Conservation (phyloP, 2,797 vertebrate genomes). For the Calcarius lapponicus region DNA sequence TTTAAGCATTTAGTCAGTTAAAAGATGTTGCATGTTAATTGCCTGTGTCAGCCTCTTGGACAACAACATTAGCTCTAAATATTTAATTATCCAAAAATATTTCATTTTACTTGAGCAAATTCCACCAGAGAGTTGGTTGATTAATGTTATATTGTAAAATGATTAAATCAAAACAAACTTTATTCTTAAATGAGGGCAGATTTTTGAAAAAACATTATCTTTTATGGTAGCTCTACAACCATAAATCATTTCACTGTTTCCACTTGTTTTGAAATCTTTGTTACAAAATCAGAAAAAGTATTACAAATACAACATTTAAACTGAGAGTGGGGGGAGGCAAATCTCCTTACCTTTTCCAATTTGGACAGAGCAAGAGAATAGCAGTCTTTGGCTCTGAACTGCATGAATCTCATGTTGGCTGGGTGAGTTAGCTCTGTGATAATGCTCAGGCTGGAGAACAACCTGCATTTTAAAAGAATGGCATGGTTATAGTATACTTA, state of each 20-base stretch:
- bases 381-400: slow-evolving; percentile 98
- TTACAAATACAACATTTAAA: neutral
- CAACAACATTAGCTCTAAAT: neutral
- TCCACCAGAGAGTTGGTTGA: neutral
- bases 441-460: slow-evolving; percentile 97
- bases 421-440: slow-evolving; percentile 97
- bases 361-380: slow-evolving; percentile 96
- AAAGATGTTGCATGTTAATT: neutral
- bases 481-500: slow-evolving; percentile 30
- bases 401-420: slow-evolving; percentile 99
- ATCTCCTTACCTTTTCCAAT: slow-evolving; percentile 89
- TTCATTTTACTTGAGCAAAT: neutral
- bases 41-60: neutral
- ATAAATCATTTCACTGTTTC: neutral
- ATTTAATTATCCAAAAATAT: neutral
- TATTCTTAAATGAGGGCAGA: neutral
- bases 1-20: neutral
- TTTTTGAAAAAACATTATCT: neutral
- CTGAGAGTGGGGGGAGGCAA: neutral
- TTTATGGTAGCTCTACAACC: neutral
- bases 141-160: neutral
- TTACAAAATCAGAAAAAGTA: neutral
- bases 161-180: neutral
- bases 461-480: slow-evolving; percentile 74
- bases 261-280: neutral